Evolutionary conservation across 2,797 vertebrate species (phyloP), one percentile per base, ranked within the genome.

Genomic region (Anabacerthia variegaticeps): DNA sequence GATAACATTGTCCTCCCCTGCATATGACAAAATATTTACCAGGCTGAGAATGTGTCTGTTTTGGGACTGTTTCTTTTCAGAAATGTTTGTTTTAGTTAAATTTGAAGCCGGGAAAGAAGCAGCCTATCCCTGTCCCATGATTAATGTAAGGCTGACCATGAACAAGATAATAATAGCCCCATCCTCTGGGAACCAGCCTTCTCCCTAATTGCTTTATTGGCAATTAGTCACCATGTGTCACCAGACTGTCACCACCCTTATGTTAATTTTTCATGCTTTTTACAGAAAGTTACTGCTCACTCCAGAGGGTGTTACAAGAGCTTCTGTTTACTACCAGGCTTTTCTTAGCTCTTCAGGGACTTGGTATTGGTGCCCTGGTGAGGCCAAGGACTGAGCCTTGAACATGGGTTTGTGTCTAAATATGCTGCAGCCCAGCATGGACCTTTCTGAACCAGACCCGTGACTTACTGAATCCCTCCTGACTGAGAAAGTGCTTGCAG

Each of bases 51-150:
- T 68, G 77, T 34, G 20, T 85, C 91, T 84, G 43, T 20, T 96
- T 85, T 74, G 95, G 92, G 89, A 77, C 94, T 80, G 85, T 76
- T 95, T 92, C 94, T 94, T 91, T 74, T 91, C 83, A 85, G 75
- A 83, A 93, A 92, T 96, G 95, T 94, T 97, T 92, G 54, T 58
- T 92, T 94, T 89, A 95, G 88, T 87, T 92, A 61, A 89, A 90
- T 93, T 74, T 74, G 92, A 90, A 91, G 55, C 4, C 0, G 30
- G 21, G 36, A n/a, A 68, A 86, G 92, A 85, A 78, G 75, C 41
- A 85, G 93, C 59, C 48, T 66, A 52, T 73, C 82, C 62, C 46
- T 85, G 32, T 87, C 87, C 43, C 19, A 44, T 87, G 95, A 96
- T 78, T 91, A 83, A 59, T 81, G 80, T 76, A 90, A 93, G 71